Conservation (phyloP, 2,888 invertebrate species). For the Polydesmus complanatus region DNA sequence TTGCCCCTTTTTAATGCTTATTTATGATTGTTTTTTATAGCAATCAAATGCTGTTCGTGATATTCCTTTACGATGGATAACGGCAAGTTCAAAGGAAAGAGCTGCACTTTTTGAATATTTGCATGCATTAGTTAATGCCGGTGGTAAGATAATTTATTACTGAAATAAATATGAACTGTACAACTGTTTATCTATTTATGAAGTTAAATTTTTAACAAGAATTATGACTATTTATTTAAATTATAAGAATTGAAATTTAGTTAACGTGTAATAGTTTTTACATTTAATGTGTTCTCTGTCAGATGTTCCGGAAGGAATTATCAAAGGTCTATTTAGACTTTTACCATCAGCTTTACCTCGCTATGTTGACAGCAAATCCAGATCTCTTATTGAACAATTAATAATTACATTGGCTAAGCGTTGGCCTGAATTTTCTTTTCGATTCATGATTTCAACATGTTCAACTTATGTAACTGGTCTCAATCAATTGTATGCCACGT, state of each 20-base stretch:
- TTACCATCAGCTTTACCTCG: slow-evolving; percentile 60
- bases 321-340: slow-evolving; percentile 63
- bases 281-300: too few species aligned
- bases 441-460: slow-evolving; percentile 50
- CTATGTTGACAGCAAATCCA: slow-evolving; percentile 65
- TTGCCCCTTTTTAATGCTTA: not conserved
- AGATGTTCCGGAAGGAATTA: slow-evolving; percentile 64
- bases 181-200: too few species aligned
- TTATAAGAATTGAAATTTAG: too few species aligned
- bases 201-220: too few species aligned
- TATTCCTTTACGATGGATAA: slow-evolving; percentile 56
- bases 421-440: slow-evolving; percentile 55
- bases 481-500: slow-evolving; percentile 52
- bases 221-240: too few species aligned
- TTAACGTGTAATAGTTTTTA: too few species aligned
- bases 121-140: slow-evolving; percentile 52
- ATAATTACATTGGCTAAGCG: slow-evolving; percentile 48
- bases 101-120: slow-evolving; percentile 52
- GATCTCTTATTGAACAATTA: slow-evolving; percentile 54
- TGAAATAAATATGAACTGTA: too few species aligned
- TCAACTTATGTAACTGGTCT: slow-evolving; percentile 48
- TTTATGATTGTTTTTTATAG: not conserved
- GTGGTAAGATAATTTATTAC: slow-evolving; percentile 49
- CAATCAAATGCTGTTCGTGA: slow-evolving; percentile 51
- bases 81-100: slow-evolving; percentile 54